phyloP scores from a whole-genome alignment of 2,113 vertebrate genomes.

The Cyprinodon brontotheroides region DNA sequence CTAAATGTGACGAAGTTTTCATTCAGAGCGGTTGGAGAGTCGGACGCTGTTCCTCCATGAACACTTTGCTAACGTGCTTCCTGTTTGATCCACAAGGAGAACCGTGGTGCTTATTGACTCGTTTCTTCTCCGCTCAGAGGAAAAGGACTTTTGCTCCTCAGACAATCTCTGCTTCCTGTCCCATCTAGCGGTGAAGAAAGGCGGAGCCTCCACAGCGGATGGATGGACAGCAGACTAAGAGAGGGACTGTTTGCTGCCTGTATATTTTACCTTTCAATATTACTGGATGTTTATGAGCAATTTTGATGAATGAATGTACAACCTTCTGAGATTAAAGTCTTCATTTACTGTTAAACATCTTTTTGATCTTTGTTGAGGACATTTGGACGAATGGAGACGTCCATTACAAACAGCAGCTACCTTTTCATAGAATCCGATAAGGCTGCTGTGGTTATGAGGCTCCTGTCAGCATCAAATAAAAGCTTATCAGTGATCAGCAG shows the following conservation, averaged over 20 bases:
- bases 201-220: neutral
- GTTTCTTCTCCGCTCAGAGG: conserved; percentile 53
- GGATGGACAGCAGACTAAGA: conserved; percentile 43
- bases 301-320: conserved; percentile 28
- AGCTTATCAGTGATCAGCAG: conserved; percentile 60
- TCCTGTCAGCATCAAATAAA: conserved; percentile 71
- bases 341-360: conserved; percentile 52
- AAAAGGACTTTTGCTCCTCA: conserved; percentile 63
- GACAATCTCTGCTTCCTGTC: conserved; percentile 68
- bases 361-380: conserved; percentile 37
- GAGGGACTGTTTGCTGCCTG: conserved; percentile 22
- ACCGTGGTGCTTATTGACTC: conserved; percentile 51
- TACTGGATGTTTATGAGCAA: conserved; percentile 1
- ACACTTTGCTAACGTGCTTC: conserved; percentile 51
- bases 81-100: conserved; percentile 36
- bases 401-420: conserved; percentile 15
- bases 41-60: conserved; percentile 42
- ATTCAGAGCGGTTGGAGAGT: conserved; percentile 16
- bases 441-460: conserved; percentile 49
- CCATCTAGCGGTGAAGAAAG: conserved; percentile 21
- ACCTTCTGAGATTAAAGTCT: conserved; percentile 49
- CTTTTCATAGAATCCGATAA: conserved; percentile 31
- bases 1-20: neutral
- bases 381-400: conserved; percentile 19
- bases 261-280: conserved; percentile 14